phyloP scores from a whole-genome alignment of 2,888 invertebrate genomes.

The Parascotia fuliginaria region DNA sequence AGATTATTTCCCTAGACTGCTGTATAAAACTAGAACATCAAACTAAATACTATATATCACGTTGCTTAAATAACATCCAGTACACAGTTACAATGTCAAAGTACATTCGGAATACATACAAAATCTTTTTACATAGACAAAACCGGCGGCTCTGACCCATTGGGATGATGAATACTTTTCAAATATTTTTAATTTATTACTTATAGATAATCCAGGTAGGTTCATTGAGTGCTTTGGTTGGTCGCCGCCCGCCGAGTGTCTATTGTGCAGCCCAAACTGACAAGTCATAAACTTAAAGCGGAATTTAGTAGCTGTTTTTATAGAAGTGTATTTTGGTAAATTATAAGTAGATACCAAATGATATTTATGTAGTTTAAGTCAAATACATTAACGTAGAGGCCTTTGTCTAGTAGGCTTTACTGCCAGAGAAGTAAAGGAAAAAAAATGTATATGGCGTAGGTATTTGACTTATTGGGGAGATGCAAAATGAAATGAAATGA shows the following conservation, averaged over 20 bases:
- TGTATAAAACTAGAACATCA: too few relatives aligned
- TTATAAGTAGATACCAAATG: too few relatives aligned
- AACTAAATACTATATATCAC: not conserved
- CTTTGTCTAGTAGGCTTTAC: too few relatives aligned
- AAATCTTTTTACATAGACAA: constrained; percentile 57
- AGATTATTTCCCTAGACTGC: too few relatives aligned
- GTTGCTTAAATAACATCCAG: too few relatives aligned
- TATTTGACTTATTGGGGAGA: too few relatives aligned
- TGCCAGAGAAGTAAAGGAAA: too few relatives aligned
- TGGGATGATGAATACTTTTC: constrained; percentile 78
- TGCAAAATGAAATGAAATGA: too few relatives aligned
- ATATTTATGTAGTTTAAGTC: too few relatives aligned
- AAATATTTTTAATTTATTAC: constrained; percentile 84
- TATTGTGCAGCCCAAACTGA: constrained; percentile 49
- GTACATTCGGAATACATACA: constrained; percentile 28
- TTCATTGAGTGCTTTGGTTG: constrained; percentile 71
- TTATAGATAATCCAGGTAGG: constrained; percentile 80
- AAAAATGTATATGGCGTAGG: too few relatives aligned
- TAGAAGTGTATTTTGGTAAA: too few relatives aligned
- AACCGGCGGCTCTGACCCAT: constrained; percentile 58
- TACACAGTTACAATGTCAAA: constrained; percentile 40
- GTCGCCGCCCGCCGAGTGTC: constrained; percentile 62
- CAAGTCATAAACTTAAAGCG: constrained; percentile 28
- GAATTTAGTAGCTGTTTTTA: constrained; percentile 8
- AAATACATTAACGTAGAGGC: too few relatives aligned